Evolutionary conservation across 2,113 vertebrate genomes (phyloP).

Genomic region (Myodes glareolus): DNA sequence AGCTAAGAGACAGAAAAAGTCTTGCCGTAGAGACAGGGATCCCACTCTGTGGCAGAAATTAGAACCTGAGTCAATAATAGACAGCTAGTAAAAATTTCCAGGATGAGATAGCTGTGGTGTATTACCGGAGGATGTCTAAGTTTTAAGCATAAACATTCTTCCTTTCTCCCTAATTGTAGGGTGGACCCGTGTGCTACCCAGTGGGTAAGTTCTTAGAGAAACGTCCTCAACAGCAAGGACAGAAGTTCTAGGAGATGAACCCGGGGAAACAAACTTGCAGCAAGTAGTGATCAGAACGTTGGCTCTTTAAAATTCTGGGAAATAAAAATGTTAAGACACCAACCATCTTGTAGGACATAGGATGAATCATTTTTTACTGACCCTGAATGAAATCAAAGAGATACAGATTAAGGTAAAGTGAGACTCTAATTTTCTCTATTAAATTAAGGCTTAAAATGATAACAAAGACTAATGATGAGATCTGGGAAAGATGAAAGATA

Average conservation of each 20-base stretch:
- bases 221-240: not conserved
- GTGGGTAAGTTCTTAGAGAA: not conserved
- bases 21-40: not conserved
- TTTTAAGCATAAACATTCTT: not conserved
- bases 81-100: not conserved
- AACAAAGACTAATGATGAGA: not conserved
- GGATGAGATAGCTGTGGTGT: not conserved
- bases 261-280: slow-evolving; percentile 5
- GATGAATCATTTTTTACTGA: not conserved
- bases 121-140: not conserved
- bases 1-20: not conserved
- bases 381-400: slow-evolving; percentile 15
- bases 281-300: not conserved
- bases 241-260: not conserved
- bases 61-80: not conserved
- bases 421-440: slow-evolving; percentile 11
- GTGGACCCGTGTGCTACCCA: not conserved
- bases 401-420: not conserved
- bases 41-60: not conserved
- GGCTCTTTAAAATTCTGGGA: not conserved
- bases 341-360: not conserved
- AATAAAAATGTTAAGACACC: not conserved
- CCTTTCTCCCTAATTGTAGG: not conserved
- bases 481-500: not conserved
- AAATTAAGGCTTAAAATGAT: not conserved